These are phyloP conservation scores for Heliocidaris erythrogramma DNA, from an alignment of 35 echinoderm and acorn worm genomes.

Conservation along the genomic window DNA sequence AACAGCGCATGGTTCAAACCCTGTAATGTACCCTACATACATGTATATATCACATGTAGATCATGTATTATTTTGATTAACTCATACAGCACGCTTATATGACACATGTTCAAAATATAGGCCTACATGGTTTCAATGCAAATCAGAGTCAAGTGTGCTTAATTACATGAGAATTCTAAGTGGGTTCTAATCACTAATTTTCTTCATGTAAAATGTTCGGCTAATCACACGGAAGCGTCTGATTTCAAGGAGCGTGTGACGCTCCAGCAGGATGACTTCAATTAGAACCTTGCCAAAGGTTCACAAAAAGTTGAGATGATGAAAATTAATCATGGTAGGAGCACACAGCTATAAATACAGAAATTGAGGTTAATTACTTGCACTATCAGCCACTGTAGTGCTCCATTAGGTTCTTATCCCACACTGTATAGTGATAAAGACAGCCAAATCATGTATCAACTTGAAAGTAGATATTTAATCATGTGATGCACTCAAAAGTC, in stretches of 20 bases:
- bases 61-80: too few relatives aligned
- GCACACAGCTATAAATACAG: not conserved
- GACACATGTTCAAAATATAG: too few relatives aligned
- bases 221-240: conserved; percentile 21
- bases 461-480: not conserved
- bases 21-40: too few relatives aligned
- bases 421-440: not conserved
- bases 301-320: not conserved
- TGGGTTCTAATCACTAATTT: not conserved
- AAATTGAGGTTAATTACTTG: not conserved
- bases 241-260: conserved; percentile 27
- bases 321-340: not conserved
- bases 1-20: too few relatives aligned
- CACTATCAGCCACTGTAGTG: not conserved
- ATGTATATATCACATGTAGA: too few relatives aligned
- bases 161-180: not conserved
- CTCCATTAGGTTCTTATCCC: not conserved
- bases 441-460: not conserved
- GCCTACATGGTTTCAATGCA: not conserved
- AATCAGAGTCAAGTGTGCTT: not conserved
- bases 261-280: not conserved
- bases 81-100: too few relatives aligned
- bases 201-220: not conserved
- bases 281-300: not conserved
- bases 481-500: not conserved